Conservation (phyloP, 2,797 vertebrate genomes). For the Hoplostethus atlanticus region DNA sequence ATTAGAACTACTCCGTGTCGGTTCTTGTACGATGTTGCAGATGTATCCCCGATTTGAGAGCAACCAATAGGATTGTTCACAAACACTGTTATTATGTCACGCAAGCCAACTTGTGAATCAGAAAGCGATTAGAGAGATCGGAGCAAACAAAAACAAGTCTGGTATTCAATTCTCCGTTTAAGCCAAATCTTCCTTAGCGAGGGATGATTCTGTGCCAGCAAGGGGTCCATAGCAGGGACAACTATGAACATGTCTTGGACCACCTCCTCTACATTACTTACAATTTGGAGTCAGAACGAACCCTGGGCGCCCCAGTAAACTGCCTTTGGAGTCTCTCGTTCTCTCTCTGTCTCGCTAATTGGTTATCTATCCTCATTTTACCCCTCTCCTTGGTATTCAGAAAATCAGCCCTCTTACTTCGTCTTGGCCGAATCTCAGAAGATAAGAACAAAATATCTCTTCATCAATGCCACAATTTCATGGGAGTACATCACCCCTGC, state of each 20-base stretch:
- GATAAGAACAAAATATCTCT: conserved; percentile 69
- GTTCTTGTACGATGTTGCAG: conserved; percentile 35
- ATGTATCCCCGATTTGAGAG: conserved; percentile 56
- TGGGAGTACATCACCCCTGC: conserved; percentile 43
- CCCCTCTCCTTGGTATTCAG: conserved; percentile 68
- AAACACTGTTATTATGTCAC: conserved; percentile 60
- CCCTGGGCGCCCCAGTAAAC: conserved; percentile 60
- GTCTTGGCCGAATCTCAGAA: conserved; percentile 59
- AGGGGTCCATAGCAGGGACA: conserved; percentile 62
- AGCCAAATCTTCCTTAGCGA: conserved; percentile 60
- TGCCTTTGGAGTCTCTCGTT: conserved; percentile 62
- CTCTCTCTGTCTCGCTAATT: conserved; percentile 72
- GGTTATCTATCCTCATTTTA: conserved; percentile 77
- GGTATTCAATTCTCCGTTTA: conserved; percentile 68
- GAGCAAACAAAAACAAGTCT: conserved; percentile 55
- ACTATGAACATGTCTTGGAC: conserved; percentile 75
- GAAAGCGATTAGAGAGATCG: conserved; percentile 49
- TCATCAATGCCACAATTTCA: conserved; percentile 59
- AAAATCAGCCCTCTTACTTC: conserved; percentile 48
- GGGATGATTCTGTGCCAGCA: conserved; percentile 66
- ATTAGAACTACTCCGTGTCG: conserved; percentile 37
- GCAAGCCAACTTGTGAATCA: conserved; percentile 65
- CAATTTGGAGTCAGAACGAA: conserved; percentile 69
- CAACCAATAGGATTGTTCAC: conserved; percentile 25
- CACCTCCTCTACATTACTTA: conserved; percentile 73